phyloP scores from a whole-genome alignment of 2,113 vertebrate species.

The Malaclemys terrapin region DNA sequence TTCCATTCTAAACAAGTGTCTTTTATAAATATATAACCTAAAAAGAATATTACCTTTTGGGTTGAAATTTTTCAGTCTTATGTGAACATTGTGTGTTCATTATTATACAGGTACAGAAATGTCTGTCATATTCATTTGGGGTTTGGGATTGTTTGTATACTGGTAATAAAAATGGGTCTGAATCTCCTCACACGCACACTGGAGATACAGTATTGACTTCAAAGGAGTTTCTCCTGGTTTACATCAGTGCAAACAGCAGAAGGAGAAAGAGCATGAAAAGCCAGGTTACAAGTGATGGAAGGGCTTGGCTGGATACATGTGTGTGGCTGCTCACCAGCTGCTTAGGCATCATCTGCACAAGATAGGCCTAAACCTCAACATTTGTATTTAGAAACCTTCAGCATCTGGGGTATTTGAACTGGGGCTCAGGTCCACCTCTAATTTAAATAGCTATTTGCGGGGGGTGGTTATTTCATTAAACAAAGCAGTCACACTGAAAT shows the following conservation, averaged over 20 bases:
- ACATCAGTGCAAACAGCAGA: background rate
- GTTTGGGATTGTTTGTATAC: background rate
- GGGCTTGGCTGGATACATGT: background rate
- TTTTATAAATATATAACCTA: background rate
- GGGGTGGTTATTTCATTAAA: too few species aligned
- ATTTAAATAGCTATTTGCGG: background rate
- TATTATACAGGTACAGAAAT: background rate
- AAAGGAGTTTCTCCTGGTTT: background rate
- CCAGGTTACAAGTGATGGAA: background rate
- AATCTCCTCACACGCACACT: background rate
- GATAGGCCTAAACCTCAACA: background rate
- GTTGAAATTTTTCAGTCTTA: background rate
- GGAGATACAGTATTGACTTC: background rate
- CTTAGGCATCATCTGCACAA: background rate
- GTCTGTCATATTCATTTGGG: background rate
- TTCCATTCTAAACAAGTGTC: accelerated
- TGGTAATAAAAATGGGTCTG: background rate
- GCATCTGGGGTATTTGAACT: background rate
- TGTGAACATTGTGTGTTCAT: accelerated
- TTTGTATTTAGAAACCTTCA: background rate
- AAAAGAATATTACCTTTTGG: background rate
- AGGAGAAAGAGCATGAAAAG: background rate
- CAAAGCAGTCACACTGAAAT: too few species aligned
- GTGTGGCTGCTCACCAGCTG: background rate
- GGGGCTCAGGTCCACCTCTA: background rate